phyloP scores from a whole-genome alignment of 2,888 invertebrate genomes.

The Eremobia ochroleuca region DNA sequence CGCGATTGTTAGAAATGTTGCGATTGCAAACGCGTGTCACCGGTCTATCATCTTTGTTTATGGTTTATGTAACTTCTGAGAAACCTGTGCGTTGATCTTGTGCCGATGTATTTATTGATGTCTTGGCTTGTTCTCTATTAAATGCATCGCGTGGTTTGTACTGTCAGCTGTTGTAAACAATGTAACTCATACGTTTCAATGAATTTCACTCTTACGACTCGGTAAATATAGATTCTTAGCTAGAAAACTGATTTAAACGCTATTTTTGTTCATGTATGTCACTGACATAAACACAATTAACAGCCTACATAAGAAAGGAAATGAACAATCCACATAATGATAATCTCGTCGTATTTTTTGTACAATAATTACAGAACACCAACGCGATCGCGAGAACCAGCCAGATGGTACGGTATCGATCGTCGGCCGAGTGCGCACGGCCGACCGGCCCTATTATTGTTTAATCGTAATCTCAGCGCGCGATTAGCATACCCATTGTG shows the following conservation, averaged over 20 bases:
- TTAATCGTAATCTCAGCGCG: slow-evolving; percentile 84
- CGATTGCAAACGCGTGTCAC: slow-evolving; percentile 55
- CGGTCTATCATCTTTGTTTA: slow-evolving; percentile 50
- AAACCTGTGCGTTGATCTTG: slow-evolving; percentile 48
- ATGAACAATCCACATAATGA: slow-evolving; percentile 41
- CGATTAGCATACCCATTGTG: slow-evolving; percentile 89
- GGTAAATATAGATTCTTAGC: slow-evolving; percentile 12
- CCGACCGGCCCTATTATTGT: slow-evolving; percentile 80
- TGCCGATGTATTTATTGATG: slow-evolving; percentile 32
- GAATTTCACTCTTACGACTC: slow-evolving; percentile 6
- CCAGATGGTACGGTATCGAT: slow-evolving; percentile 87
- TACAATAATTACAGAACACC: slow-evolving; percentile 45
- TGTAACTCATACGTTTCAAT: slow-evolving; percentile 21
- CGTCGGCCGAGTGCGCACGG: slow-evolving; percentile 73
- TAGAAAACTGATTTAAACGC: neutral
- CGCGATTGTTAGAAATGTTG: slow-evolving; percentile 40
- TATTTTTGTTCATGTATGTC: neutral
- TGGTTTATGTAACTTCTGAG: slow-evolving; percentile 58
- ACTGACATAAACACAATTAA: slow-evolving; percentile 16
- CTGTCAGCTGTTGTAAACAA: slow-evolving; percentile 51
- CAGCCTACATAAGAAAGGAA: slow-evolving; percentile 12
- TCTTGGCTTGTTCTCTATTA: slow-evolving; percentile 28
- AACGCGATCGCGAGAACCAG: slow-evolving; percentile 75
- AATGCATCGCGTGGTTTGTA: slow-evolving; percentile 39
- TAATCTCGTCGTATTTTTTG: slow-evolving; percentile 43